Percentiles rank a stretch among this genome's conserved stretches.
phyloP scores from a whole-genome alignment of 1,140 invertebrate species.

The Eciton burchellii region DNA sequence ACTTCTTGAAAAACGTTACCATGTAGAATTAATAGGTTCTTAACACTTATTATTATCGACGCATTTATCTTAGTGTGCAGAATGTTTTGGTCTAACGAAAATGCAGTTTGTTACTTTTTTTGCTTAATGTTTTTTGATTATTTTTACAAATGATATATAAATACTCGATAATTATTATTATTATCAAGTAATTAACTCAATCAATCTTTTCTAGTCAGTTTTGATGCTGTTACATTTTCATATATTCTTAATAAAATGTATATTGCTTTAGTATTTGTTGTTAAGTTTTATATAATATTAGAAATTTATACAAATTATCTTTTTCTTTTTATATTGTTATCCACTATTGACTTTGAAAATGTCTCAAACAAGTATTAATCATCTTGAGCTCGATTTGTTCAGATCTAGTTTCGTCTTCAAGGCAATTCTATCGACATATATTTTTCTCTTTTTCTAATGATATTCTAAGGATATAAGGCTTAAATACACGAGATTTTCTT shows the following conservation, averaged over 20 bases:
- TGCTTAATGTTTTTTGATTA: conserved; percentile 47
- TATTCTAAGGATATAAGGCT: not conserved
- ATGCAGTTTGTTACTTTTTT: conserved; percentile 61
- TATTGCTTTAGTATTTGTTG: conserved; percentile 68
- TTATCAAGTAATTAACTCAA: conserved; percentile 41
- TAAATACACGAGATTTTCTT: conserved; percentile 48
- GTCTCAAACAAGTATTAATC: conserved; percentile 2
- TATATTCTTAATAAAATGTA: conserved; percentile 43
- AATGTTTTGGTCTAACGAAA: conserved; percentile 64
- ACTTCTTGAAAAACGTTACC: conserved; percentile 1
- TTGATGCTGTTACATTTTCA: conserved; percentile 58
- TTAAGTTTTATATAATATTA: conserved; percentile 67
- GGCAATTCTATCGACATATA: conserved; percentile 8
- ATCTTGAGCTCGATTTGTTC: not conserved
- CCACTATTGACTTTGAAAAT: conserved; percentile 2
- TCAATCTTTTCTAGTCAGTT: conserved; percentile 65
- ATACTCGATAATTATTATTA: conserved; percentile 53
- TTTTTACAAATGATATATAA: conserved; percentile 37
- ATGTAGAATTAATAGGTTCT: conserved; percentile 50
- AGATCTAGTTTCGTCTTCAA: not conserved
- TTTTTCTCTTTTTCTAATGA: not conserved
- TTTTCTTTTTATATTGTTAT: conserved; percentile 40
- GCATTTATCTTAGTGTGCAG: conserved; percentile 70
- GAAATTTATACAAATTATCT: conserved; percentile 43
- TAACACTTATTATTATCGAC: conserved; percentile 15